These are phyloP conservation scores for Siniperca knerii DNA, from an alignment of 2,113 vertebrate genomes.

Conservation along the genomic window DNA sequence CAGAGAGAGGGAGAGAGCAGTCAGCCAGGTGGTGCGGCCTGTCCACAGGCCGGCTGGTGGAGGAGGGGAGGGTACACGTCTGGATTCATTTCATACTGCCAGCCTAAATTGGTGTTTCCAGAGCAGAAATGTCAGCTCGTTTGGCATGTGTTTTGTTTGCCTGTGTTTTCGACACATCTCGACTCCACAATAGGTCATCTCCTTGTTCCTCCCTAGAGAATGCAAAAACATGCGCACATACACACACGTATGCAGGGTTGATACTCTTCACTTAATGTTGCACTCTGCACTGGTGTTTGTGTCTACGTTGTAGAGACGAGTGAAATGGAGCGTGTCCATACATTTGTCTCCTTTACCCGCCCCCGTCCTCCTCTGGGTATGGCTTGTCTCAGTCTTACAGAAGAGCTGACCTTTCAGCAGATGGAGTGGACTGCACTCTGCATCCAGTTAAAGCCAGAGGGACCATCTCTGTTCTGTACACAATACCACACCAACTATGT, in stretches of 20 bases:
- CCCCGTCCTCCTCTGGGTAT: slow-evolving; percentile 25
- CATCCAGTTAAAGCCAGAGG: slow-evolving; percentile 61
- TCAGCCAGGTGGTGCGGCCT: slow-evolving; percentile 75
- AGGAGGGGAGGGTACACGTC: slow-evolving; percentile 16
- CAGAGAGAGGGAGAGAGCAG: slow-evolving; percentile 44
- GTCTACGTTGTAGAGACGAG: slow-evolving; percentile 32
- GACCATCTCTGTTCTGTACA: slow-evolving; percentile 40
- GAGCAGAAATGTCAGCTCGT: slow-evolving; percentile 74
- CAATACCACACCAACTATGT: slow-evolving; percentile 35
- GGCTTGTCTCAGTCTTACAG: slow-evolving; percentile 52
- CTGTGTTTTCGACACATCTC: slow-evolving; percentile 42
- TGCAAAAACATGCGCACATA: background rate
- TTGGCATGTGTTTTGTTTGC: slow-evolving; percentile 69
- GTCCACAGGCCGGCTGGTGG: slow-evolving; percentile 50
- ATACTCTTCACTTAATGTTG: slow-evolving; percentile 40
- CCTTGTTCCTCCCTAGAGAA: slow-evolving; percentile 34
- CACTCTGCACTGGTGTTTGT: slow-evolving; percentile 33
- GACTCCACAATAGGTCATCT: slow-evolving; percentile 52
- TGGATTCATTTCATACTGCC: slow-evolving; percentile 55
- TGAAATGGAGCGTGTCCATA: slow-evolving; percentile 68
- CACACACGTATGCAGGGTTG: background rate
- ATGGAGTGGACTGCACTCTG: slow-evolving; percentile 58
- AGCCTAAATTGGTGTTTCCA: slow-evolving; percentile 73
- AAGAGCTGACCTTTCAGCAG: slow-evolving; percentile 74
- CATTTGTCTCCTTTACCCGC: slow-evolving; percentile 68